Evolutionary conservation across 2,797 vertebrate genomes (phyloP).

Genomic region (Oryzias sinensis): DNA sequence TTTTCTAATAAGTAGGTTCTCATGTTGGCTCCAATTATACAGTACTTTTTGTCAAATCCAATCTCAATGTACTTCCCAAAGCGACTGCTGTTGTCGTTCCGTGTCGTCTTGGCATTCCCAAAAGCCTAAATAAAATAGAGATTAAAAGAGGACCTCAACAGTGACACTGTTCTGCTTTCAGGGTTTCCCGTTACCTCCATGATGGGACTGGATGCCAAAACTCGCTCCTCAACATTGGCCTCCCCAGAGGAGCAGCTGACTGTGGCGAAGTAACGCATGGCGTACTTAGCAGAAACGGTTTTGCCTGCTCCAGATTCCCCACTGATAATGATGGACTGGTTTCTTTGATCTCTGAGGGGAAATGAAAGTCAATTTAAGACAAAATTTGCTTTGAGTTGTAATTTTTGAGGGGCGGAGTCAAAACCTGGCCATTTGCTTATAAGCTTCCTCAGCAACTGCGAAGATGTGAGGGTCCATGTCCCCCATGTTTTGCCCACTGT

Average conservation of each 20-base stretch:
- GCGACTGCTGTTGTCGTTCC: slow-evolving; percentile 98
- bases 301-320: slow-evolving; percentile 98
- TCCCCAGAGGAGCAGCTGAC: slow-evolving; percentile 91
- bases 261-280: slow-evolving; percentile 96
- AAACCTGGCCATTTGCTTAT: slow-evolving; percentile 97
- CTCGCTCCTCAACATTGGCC: slow-evolving; percentile 88
- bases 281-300: slow-evolving; percentile 96
- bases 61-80: slow-evolving; percentile 99
- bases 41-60: slow-evolving; percentile 88
- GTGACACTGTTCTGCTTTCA: neutral
- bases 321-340: slow-evolving; percentile 98
- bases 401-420: neutral
- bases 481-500: slow-evolving; percentile 95
- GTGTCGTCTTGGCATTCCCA: slow-evolving; percentile 96
- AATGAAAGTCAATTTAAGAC: neutral
- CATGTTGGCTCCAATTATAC: slow-evolving; percentile 94
- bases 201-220: slow-evolving; percentile 95
- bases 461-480: slow-evolving; percentile 99
- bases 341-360: slow-evolving; percentile 85
- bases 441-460: slow-evolving; percentile 96
- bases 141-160: neutral
- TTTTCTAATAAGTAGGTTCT: slow-evolving; percentile 97
- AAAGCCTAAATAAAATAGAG: slow-evolving; percentile 80
- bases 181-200: slow-evolving; percentile 88
- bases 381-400: neutral